These are phyloP conservation scores for Balaeniceps rex DNA, from an alignment of 2,113 vertebrate genomes.

Conservation along the genomic window DNA sequence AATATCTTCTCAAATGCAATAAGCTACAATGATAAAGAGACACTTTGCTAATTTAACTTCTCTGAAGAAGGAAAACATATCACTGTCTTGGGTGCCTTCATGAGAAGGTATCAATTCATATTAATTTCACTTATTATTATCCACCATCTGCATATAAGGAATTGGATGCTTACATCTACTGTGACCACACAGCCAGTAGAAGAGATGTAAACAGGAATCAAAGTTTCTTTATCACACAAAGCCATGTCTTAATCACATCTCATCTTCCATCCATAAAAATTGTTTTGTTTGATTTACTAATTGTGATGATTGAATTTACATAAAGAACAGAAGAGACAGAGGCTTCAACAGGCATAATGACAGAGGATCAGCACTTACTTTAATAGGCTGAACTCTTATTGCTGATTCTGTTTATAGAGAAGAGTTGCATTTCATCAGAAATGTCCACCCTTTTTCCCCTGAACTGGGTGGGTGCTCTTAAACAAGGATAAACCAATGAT, in stretches of 20 bases:
- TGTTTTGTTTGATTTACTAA: neutral
- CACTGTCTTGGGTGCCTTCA: neutral
- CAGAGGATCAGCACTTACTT: neutral
- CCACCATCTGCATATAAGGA: neutral
- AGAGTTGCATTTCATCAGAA: neutral
- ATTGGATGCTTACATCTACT: neutral
- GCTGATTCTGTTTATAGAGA: neutral
- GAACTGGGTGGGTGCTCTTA: neutral
- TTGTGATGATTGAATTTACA: neutral
- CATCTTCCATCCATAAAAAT: neutral
- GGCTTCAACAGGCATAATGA: neutral
- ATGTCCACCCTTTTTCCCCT: rapidly evolving
- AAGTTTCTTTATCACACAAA: neutral
- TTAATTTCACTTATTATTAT: neutral
- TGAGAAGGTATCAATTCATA: neutral
- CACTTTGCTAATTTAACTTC: neutral
- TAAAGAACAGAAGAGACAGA: neutral
- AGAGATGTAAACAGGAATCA: neutral
- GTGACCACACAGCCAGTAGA: neutral
- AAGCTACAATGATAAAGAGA: neutral
- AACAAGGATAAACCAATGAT: neutral
- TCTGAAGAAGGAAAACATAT: neutral
- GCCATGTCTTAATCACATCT: neutral
- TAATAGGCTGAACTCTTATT: neutral
- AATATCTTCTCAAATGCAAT: neutral